phyloP scores from a whole-genome alignment of 2,888 invertebrate genomes.

The Aplocera efformata region DNA sequence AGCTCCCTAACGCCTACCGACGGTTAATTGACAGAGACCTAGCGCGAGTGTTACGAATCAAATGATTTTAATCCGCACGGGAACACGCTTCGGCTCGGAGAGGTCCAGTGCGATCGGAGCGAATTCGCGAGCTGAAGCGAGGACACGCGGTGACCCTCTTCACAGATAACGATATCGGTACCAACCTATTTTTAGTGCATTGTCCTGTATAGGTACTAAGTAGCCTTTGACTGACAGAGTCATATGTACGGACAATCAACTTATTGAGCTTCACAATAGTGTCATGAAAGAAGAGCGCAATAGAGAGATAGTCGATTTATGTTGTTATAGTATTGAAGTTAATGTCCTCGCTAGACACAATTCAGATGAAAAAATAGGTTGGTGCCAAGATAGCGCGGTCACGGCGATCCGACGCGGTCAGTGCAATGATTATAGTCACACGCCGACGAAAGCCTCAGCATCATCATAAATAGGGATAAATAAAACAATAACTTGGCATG shows the following conservation, averaged over 20 bases:
- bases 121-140: conserved; percentile 63
- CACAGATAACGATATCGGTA: conserved; percentile 57
- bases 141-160: conserved; percentile 63
- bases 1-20: conserved; percentile 42
- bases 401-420: conserved; percentile 74
- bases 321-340: conserved; percentile 10
- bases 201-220: conserved; percentile 13
- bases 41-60: conserved; percentile 40
- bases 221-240: conserved; percentile 15
- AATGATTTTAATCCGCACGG: conserved; percentile 46
- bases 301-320: conserved; percentile 6
- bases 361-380: conserved; percentile 60
- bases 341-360: conserved; percentile 20
- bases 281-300: conserved; percentile 9
- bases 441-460: conserved; percentile 82
- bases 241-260: conserved; percentile 16
- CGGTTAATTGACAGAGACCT: conserved; percentile 43
- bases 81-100: conserved; percentile 64
- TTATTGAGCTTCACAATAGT: conserved; percentile 12
- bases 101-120: conserved; percentile 78
- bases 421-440: conserved; percentile 72
- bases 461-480: conserved; percentile 68
- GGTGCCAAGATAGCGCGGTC: conserved; percentile 70
- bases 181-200: conserved; percentile 54
- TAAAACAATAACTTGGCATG: conserved; percentile 78